Conservation (phyloP, 2,113 vertebrate genomes). For the Odontophorus gujanensis region DNA sequence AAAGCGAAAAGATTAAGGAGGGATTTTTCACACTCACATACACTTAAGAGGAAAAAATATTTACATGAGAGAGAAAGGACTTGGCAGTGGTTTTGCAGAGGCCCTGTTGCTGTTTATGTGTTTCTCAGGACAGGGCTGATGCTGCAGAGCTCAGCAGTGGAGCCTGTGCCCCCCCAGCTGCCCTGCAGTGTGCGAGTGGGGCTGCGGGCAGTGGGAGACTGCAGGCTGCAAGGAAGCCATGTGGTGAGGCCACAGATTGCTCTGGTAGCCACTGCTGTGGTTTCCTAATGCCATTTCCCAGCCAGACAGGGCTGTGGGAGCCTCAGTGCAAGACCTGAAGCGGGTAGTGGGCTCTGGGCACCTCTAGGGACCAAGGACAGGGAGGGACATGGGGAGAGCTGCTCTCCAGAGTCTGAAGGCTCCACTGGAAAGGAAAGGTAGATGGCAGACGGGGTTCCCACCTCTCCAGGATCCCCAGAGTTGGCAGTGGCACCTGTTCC, state of each 20-base stretch:
- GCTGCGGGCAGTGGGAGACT: not conserved
- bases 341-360: not conserved
- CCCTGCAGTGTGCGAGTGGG: accelerated
- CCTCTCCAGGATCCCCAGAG: not conserved
- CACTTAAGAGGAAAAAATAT: slow-evolving; percentile 62
- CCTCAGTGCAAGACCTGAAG: not conserved
- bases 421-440: not conserved
- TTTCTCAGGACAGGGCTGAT: slow-evolving; percentile 8
- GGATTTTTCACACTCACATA: slow-evolving; percentile 12
- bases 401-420: accelerated
- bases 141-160: not conserved
- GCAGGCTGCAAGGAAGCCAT: not conserved
- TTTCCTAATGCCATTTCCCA: not conserved
- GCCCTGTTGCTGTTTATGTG: slow-evolving; percentile 9
- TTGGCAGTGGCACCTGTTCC: not conserved
- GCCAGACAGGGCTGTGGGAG: not conserved
- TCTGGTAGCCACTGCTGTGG: accelerated
- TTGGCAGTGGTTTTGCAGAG: slow-evolving; percentile 28
- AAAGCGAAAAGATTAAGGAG: not conserved
- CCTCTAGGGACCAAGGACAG: not conserved
- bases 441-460: not conserved
- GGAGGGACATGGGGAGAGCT: too few relatives aligned
- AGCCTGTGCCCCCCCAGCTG: not conserved
- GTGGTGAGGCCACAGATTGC: not conserved
- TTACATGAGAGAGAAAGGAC: slow-evolving; percentile 43